phyloP scores from a whole-genome alignment of 2,888 invertebrate genomes.

The Ennomos quercinarius region DNA sequence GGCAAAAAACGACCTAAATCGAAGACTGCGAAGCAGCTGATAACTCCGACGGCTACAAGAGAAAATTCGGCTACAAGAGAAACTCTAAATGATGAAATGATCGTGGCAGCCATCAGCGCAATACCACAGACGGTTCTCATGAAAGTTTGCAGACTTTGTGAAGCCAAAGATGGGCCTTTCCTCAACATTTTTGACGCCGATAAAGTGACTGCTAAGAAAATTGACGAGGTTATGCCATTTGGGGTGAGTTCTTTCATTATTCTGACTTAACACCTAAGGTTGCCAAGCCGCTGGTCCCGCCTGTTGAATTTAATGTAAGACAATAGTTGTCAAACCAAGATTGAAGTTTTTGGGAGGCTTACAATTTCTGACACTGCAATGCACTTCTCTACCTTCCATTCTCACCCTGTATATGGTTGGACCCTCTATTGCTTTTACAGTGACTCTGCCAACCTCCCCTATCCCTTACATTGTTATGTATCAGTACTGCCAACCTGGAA shows the following conservation, averaged over 20 bases:
- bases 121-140: constrained; percentile 55
- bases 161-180: constrained; percentile 78
- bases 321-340: too few relatives aligned
- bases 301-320: too few relatives aligned
- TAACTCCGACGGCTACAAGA: constrained; percentile 23
- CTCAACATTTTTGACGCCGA: constrained; percentile 78
- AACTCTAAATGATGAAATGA: constrained; percentile 48
- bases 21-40: constrained; percentile 45
- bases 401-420: too few relatives aligned
- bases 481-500: too few relatives aligned
- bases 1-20: constrained; percentile 64
- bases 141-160: constrained; percentile 79
- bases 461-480: too few relatives aligned
- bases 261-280: neutral
- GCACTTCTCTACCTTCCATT: too few relatives aligned
- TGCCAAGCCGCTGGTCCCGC: too few relatives aligned
- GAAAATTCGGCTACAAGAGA: constrained; percentile 22
- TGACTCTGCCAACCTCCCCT: too few relatives aligned
- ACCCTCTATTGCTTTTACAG: too few relatives aligned
- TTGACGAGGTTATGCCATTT: constrained; percentile 77
- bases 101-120: constrained; percentile 54
- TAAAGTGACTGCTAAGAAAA: constrained; percentile 72
- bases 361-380: too few relatives aligned
- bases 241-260: constrained; percentile 57
- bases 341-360: too few relatives aligned